Evolutionary conservation across 2,888 invertebrate genomes (phyloP), one percentile per base, ranked within the genome.

Genomic region (Catocala nupta): DNA sequence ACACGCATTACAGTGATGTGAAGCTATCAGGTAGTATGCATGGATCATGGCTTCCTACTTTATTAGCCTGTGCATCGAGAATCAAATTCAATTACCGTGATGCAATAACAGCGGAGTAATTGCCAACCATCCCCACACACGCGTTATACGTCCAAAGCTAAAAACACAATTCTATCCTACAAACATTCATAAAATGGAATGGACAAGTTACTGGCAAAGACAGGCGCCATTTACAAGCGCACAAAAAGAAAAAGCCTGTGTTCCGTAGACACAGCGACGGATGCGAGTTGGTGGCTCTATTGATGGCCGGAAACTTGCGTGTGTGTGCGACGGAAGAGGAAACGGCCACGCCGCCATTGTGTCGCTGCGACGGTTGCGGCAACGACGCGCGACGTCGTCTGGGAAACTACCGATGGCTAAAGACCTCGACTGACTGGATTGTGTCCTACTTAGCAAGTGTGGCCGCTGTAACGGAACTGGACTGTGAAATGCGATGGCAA

Each of bases 251-350:
- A 69, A 72, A 65, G 48, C 8, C 33, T 36, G 47, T 62, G 47
- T 63, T 55, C 60, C 42, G 52, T 63, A 71, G 66, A 65, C 63
- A 67, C 55, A 63, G 52, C 61, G 61, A 48, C 75, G 61, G 71
- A 73, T 68, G 64, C 59, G 54, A 63, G 53, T 53, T 72, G 74
- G 69, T 70, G 66, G 66, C 51, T 70, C 69, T 77, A 83, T 79
- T 81, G 82, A 81, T 78, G 75, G 75, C 69, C 83, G 85, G 87
- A 83, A 79, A 77, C 76, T 69, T 74, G 64, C 78, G 76, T 75
- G 73, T 77, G 77, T 71, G 77, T 71, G 69, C 72, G 68, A 71
- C 76, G 80, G 78, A 80, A 80, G 43, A 72, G 81, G 80, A 81
- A 72, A 69, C 82, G 78, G 83, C 80, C 65, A 73, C 67, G 72